Conservation (phyloP, 2,888 invertebrate genomes). For the Amiota communis region DNA sequence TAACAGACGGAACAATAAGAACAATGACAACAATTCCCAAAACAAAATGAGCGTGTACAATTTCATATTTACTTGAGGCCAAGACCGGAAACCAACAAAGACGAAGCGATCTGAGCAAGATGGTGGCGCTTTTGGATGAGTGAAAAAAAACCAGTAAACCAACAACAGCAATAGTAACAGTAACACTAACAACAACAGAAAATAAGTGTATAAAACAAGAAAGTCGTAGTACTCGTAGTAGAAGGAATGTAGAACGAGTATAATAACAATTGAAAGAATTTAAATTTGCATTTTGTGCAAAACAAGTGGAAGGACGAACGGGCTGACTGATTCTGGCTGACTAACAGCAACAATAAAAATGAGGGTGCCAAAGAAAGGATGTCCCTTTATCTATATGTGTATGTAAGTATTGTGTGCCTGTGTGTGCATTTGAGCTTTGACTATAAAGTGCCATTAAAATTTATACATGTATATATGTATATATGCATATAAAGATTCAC, state of each 20-base stretch:
- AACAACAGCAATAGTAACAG: not conserved
- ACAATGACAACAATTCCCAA: slow-evolving; percentile 49
- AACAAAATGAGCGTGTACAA: slow-evolving; percentile 57
- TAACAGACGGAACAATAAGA: slow-evolving; percentile 47
- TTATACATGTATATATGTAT: too few species aligned
- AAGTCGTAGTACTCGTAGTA: not conserved
- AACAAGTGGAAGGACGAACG: slow-evolving; percentile 28
- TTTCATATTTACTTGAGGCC: slow-evolving; percentile 37
- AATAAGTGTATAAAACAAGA: slow-evolving; percentile 64
- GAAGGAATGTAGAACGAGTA: slow-evolving; percentile 31
- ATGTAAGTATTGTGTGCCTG: too few species aligned
- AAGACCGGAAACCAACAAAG: slow-evolving; percentile 22
- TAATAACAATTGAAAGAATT: slow-evolving; percentile 70
- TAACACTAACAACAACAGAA: not conserved
- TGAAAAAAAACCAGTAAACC: not conserved
- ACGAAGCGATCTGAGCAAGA: not conserved
- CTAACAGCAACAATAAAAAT: slow-evolving; percentile 9
- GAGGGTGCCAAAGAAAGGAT: slow-evolving; percentile 1
- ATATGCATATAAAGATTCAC: too few species aligned
- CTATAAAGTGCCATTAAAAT: not conserved
- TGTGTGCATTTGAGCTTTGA: not conserved
- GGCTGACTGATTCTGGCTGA: too few species aligned
- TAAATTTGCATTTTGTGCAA: slow-evolving; percentile 68
- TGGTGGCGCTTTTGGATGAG: not conserved
- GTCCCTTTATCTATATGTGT: not conserved